Percentiles rank a stretch among this genome's conserved stretches.
Conservation (phyloP, 2,797 vertebrate species). For the Chiroxiphia lanceolata region DNA sequence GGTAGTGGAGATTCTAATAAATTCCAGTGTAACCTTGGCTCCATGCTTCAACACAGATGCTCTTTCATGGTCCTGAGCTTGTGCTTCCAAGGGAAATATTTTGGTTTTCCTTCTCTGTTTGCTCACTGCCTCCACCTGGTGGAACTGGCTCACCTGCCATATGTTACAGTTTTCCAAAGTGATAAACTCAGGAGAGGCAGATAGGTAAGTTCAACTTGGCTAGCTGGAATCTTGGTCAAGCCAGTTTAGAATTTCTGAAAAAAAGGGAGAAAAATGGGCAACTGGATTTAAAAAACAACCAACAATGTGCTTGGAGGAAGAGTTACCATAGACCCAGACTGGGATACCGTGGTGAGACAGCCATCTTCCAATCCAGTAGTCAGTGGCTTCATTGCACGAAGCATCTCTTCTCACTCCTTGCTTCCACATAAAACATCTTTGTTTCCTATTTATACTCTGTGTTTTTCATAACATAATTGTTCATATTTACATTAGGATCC, state of each 20-base stretch:
- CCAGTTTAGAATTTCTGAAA: not conserved
- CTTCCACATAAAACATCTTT: not conserved
- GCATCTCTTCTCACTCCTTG: not conserved
- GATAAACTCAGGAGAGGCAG: not conserved
- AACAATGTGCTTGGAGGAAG: not conserved
- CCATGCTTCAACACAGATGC: not conserved
- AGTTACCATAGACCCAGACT: not conserved
- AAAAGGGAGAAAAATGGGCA: not conserved
- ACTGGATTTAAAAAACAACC: not conserved
- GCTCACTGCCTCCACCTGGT: slow-evolving; percentile 21
- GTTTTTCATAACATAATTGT: not conserved
- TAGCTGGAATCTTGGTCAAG: not conserved
- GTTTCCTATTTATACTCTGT: not conserved
- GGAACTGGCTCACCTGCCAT: not conserved
- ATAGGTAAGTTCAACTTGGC: not conserved
- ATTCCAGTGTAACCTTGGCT: not conserved
- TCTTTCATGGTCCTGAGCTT: not conserved
- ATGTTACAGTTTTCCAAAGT: accelerated
- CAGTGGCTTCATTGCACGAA: not conserved
- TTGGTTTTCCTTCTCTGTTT: not conserved
- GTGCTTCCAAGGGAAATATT: not conserved
- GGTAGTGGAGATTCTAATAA: not conserved
- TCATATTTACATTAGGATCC: not conserved
- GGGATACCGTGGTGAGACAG: not conserved
- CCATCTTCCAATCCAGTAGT: not conserved